Evolutionary conservation across 2,888 invertebrate species (phyloP).

Genomic region (Tyria jacobaeae): DNA sequence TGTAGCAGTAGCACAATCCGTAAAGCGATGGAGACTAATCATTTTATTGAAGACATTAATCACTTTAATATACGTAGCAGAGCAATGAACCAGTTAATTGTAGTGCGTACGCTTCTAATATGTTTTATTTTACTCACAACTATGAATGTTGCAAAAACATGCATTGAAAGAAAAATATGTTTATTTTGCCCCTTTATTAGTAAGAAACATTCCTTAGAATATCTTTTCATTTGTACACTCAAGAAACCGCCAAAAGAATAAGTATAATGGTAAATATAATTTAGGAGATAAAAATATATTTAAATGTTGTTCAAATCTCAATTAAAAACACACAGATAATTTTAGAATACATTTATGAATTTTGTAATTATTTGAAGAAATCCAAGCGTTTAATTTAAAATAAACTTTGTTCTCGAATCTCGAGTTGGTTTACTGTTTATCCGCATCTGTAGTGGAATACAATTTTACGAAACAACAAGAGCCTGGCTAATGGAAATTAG

Average conservation of each 20-base stretch:
- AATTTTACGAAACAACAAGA: slow-evolving; percentile 60
- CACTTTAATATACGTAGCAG: slow-evolving; percentile 36
- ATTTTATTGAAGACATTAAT: slow-evolving; percentile 42
- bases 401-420: slow-evolving; percentile 20
- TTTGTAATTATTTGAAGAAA: slow-evolving; percentile 21
- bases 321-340: slow-evolving; percentile 14
- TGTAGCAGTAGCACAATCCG: slow-evolving; percentile 37
- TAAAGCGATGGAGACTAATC: slow-evolving; percentile 35
- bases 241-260: neutral
- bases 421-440: slow-evolving; percentile 35
- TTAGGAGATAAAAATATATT: slow-evolving; percentile 6
- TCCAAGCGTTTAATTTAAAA: slow-evolving; percentile 25
- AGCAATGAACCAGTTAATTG: slow-evolving; percentile 37
- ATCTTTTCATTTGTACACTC: neutral
- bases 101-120: slow-evolving; percentile 16
- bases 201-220: neutral
- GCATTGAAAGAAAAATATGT: neutral
- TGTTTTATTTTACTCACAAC: neutral
- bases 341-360: slow-evolving; percentile 14
- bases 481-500: slow-evolving; percentile 68
- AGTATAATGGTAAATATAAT: neutral
- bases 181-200: neutral
- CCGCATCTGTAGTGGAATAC: slow-evolving; percentile 39
- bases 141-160: neutral
- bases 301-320: slow-evolving; percentile 16